Base-by-base conservation (phyloP, 2,113 vertebrate species). In the Chloebia gouldiae region DNA sequence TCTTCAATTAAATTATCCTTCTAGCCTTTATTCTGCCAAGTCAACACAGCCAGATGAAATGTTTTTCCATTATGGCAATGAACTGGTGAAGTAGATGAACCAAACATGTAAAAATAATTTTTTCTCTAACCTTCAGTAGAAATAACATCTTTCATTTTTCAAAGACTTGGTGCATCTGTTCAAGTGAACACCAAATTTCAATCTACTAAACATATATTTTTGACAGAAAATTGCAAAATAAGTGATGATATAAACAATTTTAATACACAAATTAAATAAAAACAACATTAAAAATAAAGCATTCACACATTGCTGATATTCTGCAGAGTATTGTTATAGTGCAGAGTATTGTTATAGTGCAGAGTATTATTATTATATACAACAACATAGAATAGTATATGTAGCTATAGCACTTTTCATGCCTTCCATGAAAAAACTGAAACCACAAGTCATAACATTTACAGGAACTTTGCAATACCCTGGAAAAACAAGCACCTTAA, bases 1-100 rank as follows among this genome's bases (percentile, higher is more conserved):
- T 94, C 3, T 37, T 93, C 96, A 96, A 95, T 95, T 96, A 95
- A 95, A 94, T 97, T 95, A 96, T 91, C 88, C 83, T 96, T 77
- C 65, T 60, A 44, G 49, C 30, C 37, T 96, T 96, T 94, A 92
- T 96, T 84, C 76, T 96, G 90, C 94, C 92, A 95, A 95, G 84
- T 64, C 40, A 91, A 64, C 90, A 87, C 60, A 94, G 90, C 64
- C 73, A 90, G 78, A 90, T 77, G 44, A 97, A 97, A 94, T 96
- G 90, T 68, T 95, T 97, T 81, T 95, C 64, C 56, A 63, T 86
- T 91, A 78, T 91, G 76, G 78, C 65, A 93, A 80, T 93, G 81
- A 91, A 90, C 66, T 39, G 45, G 53, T 78, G 31, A 85, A 85
- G 25, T 44, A 90, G 44, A 31, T 45, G 61, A 84, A 27, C 2